Evolutionary conservation across 2,113 vertebrate species (phyloP).

Genomic region (Syrrhaptes paradoxus): DNA sequence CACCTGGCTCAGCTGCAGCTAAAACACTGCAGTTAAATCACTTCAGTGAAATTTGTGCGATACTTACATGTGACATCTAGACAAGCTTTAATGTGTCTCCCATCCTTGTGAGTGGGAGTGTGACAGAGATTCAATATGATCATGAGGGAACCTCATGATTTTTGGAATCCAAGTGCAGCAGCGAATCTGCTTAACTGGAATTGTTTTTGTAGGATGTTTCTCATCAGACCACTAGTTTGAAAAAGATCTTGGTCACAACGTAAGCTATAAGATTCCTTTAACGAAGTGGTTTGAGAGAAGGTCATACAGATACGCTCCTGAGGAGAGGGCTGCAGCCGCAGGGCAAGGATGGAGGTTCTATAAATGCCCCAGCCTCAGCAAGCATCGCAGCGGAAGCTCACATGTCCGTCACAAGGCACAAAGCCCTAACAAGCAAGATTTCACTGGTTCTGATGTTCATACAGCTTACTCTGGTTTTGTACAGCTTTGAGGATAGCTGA

Average conservation of each 20-base stretch:
- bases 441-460: background rate
- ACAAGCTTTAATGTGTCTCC: background rate
- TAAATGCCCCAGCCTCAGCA: background rate
- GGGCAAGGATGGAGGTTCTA: background rate
- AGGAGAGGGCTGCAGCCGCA: background rate
- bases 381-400: background rate
- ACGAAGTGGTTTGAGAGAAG: background rate
- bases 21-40: background rate
- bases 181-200: background rate
- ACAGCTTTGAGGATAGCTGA: background rate
- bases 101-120: background rate
- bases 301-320: background rate
- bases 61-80: background rate
- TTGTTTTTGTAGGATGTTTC: background rate
- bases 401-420: rapidly evolving
- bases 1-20: constrained; percentile 24
- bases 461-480: background rate
- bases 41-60: background rate
- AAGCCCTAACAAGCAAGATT: background rate
- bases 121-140: background rate
- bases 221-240: background rate
- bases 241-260: background rate
- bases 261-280: background rate
- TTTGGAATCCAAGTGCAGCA: background rate
- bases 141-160: background rate